Evolutionary conservation across 2,797 vertebrate species (phyloP).

Genomic region (Anguilla megastoma): DNA sequence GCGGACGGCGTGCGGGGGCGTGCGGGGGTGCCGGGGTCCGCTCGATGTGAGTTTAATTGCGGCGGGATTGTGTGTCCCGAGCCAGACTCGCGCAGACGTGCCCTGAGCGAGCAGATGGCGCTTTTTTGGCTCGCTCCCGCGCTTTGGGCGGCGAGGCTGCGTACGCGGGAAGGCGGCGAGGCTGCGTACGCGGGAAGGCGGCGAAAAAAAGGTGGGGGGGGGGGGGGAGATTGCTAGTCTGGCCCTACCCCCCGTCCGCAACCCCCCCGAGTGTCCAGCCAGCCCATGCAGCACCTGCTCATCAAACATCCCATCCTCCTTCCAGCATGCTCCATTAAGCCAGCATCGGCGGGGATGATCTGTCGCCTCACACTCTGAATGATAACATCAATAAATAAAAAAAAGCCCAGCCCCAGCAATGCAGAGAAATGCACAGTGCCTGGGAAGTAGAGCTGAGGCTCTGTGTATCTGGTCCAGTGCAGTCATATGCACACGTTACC

Average conservation of each 20-base stretch:
- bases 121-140: constrained; percentile 63
- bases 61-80: constrained; percentile 31
- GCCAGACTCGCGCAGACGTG: constrained; percentile 64
- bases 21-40: not conserved
- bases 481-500: not conserved
- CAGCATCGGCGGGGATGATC: constrained; percentile 14
- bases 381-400: constrained; percentile 42
- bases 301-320: constrained; percentile 27
- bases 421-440: not conserved
- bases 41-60: constrained; percentile 26
- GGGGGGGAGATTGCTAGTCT: constrained; percentile 42
- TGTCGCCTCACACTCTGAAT: constrained; percentile 45
- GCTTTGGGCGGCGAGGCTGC: constrained; percentile 54
- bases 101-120: constrained; percentile 73
- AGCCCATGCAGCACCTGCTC: constrained; percentile 20
- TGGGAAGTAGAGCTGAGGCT: not conserved
- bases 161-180: constrained; percentile 63
- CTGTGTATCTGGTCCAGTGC: not conserved
- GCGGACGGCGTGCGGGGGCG: not conserved
- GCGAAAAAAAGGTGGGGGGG: too few relatives aligned
- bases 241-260: not conserved
- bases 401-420: constrained; percentile 36
- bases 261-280: constrained; percentile 17
- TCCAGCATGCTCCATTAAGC: not conserved
- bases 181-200: constrained; percentile 67